These are phyloP conservation scores for Callinectes sapidus DNA, from an alignment of 2,888 invertebrate species.

Conservation along the genomic window DNA sequence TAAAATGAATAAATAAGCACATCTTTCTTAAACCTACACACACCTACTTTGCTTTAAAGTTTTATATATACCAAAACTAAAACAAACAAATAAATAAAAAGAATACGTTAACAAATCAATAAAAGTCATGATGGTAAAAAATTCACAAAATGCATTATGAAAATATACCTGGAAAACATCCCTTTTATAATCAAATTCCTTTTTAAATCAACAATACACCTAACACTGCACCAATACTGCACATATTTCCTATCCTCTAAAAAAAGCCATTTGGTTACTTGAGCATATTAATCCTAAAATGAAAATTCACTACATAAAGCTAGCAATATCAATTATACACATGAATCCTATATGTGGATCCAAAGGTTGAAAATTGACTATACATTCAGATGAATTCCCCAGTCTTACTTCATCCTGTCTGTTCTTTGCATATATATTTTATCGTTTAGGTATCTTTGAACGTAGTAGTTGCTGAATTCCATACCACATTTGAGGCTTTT, in stretches of 20 bases:
- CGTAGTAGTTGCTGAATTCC: no score
- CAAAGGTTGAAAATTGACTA: no score
- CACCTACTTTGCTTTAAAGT: not conserved
- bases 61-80: not conserved
- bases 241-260: not conserved
- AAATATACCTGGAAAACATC: constrained; percentile 3
- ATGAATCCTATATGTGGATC: no score
- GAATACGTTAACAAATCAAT: no score
- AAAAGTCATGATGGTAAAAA: not conserved
- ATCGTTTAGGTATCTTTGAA: no score
- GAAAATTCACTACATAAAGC: not conserved
- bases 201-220: not conserved
- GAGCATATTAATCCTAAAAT: not conserved
- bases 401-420: no score
- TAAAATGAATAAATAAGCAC: no score
- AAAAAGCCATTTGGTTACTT: not conserved
- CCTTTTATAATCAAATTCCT: not conserved
- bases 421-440: no score
- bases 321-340: no score
- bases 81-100: no score
- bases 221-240: not conserved
- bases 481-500: no score
- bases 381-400: no score
- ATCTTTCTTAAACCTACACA: not conserved
- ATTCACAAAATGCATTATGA: not conserved